A percentile compares a stretch with the other conserved stretches of the same genome.
phyloP scores from a whole-genome alignment of 2,113 vertebrate genomes.

The Pseudorhombus dupliciocellatus region DNA sequence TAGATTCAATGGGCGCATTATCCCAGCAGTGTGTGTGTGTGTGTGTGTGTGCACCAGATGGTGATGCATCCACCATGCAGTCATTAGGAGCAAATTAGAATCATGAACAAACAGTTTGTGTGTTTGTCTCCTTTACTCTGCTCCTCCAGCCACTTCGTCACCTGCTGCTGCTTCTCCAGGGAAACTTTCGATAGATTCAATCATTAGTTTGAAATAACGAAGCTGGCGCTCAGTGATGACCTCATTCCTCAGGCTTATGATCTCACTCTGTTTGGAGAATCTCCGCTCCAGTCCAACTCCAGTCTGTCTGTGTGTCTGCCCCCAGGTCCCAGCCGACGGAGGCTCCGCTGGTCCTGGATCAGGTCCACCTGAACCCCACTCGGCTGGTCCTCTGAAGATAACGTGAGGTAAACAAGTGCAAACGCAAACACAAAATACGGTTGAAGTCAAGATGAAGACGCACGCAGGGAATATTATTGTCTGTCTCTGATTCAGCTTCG shows the following conservation, averaged over 20 bases:
- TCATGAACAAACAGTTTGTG: constrained; percentile 61
- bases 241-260: too few species aligned
- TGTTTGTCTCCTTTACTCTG: constrained; percentile 45
- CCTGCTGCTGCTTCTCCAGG: constrained; percentile 15
- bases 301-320: not conserved
- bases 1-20: constrained; percentile 60
- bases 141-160: constrained; percentile 13
- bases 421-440: too few species aligned
- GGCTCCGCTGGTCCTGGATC: not conserved
- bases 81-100: constrained; percentile 62
- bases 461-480: too few species aligned
- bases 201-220: not conserved
- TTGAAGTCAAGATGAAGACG: too few species aligned
- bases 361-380: not conserved
- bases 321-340: not conserved
- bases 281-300: too few species aligned
- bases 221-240: too few species aligned
- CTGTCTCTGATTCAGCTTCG: too few species aligned
- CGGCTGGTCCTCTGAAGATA: not conserved
- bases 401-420: too few species aligned
- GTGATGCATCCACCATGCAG: constrained; percentile 53
- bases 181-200: not conserved
- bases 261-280: too few species aligned
- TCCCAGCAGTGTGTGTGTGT: constrained; percentile 41
- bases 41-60: constrained; percentile 60